Evolutionary conservation across 2,888 invertebrate genomes (phyloP).

Genomic region (Lepidochrysops patricia): DNA sequence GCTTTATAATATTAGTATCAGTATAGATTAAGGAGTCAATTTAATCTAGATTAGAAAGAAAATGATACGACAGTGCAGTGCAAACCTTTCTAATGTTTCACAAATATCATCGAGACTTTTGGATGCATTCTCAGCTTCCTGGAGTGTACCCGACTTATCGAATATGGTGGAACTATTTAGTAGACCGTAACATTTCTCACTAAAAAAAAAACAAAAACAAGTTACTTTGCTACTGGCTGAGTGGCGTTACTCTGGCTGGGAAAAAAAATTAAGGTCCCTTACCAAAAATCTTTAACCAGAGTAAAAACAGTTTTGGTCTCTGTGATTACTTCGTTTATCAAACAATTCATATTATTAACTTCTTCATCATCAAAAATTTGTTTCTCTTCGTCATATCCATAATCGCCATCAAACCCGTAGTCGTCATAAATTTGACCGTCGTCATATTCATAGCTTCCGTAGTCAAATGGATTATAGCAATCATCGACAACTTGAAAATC

Average conservation of each 20-base stretch:
- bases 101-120: slow-evolving; percentile 29
- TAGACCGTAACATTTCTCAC: slow-evolving; percentile 26
- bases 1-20: no score
- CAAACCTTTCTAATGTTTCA: slow-evolving; percentile 31
- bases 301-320: slow-evolving; percentile 33
- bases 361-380: slow-evolving; percentile 13
- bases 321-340: slow-evolving; percentile 29
- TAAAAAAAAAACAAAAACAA: slow-evolving; percentile 26
- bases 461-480: slow-evolving; percentile 1
- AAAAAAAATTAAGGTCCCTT: slow-evolving; percentile 21
- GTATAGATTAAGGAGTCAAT: no score
- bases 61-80: neutral
- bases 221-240: no score
- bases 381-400: slow-evolving; percentile 15
- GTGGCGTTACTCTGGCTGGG: neutral
- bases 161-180: slow-evolving; percentile 16
- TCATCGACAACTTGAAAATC: slow-evolving; percentile 19
- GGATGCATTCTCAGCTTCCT: slow-evolving; percentile 28
- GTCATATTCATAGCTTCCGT: slow-evolving; percentile 1
- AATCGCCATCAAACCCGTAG: slow-evolving; percentile 14
- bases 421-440: neutral
- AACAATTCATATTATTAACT: slow-evolving; percentile 27
- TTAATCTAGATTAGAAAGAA: neutral
- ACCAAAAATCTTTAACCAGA: slow-evolving; percentile 39
- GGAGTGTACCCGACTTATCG: slow-evolving; percentile 26